A percentile compares a stretch with the other conserved stretches of the same genome.
Evolutionary conservation across 2,797 vertebrate genomes (phyloP).

Genomic region (Neostethus bicornis): DNA sequence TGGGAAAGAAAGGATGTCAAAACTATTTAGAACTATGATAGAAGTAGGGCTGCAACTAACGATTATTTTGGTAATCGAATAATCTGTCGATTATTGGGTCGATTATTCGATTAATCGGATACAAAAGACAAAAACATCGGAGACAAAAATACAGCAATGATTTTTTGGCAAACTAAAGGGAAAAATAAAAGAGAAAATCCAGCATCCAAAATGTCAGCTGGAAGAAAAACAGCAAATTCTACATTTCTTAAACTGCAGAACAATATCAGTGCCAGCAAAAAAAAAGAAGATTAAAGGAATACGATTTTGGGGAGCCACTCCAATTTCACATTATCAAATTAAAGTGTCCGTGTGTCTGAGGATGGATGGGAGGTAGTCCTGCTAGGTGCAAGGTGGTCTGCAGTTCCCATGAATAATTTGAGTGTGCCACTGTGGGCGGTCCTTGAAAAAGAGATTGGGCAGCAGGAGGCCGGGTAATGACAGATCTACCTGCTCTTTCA

Average conservation of each 20-base stretch:
- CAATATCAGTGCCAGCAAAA: slow-evolving; percentile 34
- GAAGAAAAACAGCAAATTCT: slow-evolving; percentile 33
- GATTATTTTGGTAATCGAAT: no score
- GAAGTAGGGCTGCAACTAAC: slow-evolving; percentile 26
- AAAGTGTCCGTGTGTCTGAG: slow-evolving; percentile 68
- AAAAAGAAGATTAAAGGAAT: slow-evolving; percentile 51
- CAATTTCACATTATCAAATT: slow-evolving; percentile 76
- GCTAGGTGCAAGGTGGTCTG: slow-evolving; percentile 62
- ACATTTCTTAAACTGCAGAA: slow-evolving; percentile 36
- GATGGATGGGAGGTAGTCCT: slow-evolving; percentile 73
- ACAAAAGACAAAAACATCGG: no score
- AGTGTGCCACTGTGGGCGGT: slow-evolving; percentile 63
- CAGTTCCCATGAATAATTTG: slow-evolving; percentile 79
- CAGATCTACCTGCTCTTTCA: slow-evolving; percentile 62
- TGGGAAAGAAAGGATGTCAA: not conserved
- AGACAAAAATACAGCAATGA: slow-evolving; percentile 16
- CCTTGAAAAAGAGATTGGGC: slow-evolving; percentile 65
- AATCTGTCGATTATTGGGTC: no score
- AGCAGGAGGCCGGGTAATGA: slow-evolving; percentile 67
- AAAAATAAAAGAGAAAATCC: slow-evolving; percentile 24
- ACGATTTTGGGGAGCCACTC: slow-evolving; percentile 59
- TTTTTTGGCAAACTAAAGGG: not conserved
- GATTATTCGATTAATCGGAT: no score
- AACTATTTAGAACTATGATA: slow-evolving; percentile 14
- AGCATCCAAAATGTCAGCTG: slow-evolving; percentile 28